These are phyloP conservation scores for Eretmocerus hayati DNA, from an alignment of 2,888 invertebrate species.

Conservation along the genomic window DNA sequence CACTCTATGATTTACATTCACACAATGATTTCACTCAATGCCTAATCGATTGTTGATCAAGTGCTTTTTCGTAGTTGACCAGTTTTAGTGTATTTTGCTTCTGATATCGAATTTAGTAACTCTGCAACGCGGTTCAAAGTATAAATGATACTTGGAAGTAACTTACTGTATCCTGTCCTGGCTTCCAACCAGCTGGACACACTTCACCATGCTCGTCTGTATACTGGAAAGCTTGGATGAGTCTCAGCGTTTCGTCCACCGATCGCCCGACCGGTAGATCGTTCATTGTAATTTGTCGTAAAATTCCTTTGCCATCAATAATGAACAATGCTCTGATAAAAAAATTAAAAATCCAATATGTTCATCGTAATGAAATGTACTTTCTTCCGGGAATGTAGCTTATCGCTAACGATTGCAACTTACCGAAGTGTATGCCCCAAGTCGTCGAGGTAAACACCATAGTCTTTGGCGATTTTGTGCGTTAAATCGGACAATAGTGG, in stretches of 20 bases:
- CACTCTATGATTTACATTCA: background rate
- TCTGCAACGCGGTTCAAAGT: no score
- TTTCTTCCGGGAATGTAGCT: background rate
- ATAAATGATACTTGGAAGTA: no score
- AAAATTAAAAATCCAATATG: background rate
- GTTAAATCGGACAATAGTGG: slow-evolving; percentile 88
- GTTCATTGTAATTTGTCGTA: slow-evolving; percentile 94
- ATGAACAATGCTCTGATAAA: slow-evolving; percentile 76
- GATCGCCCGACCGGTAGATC: slow-evolving; percentile 89
- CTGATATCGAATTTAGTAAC: no score
- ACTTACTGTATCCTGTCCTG: slow-evolving; percentile 84
- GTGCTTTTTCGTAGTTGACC: no score
- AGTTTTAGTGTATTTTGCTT: no score
- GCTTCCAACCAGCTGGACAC: slow-evolving; percentile 93
- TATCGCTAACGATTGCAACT: no score
- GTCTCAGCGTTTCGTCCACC: slow-evolving; percentile 86
- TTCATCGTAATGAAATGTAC: background rate
- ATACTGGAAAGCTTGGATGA: slow-evolving; percentile 93
- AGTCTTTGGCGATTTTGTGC: slow-evolving; percentile 85
- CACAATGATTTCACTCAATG: no score
- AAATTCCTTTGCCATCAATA: slow-evolving; percentile 79
- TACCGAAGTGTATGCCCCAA: slow-evolving; percentile 79
- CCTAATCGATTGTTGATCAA: no score
- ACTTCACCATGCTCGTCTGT: slow-evolving; percentile 90
- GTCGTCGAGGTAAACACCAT: slow-evolving; percentile 89